Base-by-base conservation (phyloP, 2,113 vertebrate species). In the Empidonax alnorum region DNA sequence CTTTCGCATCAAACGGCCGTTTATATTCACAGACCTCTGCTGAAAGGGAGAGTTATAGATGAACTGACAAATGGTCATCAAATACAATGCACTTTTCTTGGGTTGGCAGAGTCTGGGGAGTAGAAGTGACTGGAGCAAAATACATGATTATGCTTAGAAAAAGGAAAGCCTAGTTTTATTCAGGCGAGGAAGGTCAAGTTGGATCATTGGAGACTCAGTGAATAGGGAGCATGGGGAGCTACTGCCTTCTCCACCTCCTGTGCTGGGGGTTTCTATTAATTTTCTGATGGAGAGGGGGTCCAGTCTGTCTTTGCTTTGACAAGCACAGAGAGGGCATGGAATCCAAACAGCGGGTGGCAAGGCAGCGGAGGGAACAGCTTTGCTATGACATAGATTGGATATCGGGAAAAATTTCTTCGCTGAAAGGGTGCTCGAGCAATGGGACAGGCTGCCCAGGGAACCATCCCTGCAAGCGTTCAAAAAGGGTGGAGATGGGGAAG, bases 211-310 rank as follows among this genome's bases (percentile, higher is more conserved):
- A 50, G 16, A 47, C 74, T 93, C 66, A 31, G 27, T 84, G 84
- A 93, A 65, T 30, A 22, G 72, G 21, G 23, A 28, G 10, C 82
- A 1, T 20, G 52, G 85, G 85, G 72, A 93, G 62, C 69, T 87
- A 4, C 73, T 52, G 61, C 46, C 71, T 90, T 42, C 68, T 65
- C 41, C 22, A 0, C 13, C 77, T 67, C 59, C 84, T 23, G 24
- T 21, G 17, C 25, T 1, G 3, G 41, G 0, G 0, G 3, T 6
- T 91, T 71, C 46, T 49, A 5, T 71, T n/a, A 28, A 53, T 16
- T 39, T 27, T 3, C 52, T 47, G n/a, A 2, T 17, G 61, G 30
- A 19, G 19, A 2, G 21, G 14, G 53, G 21, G 35, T 50, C 73
- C 22, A 5, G 12, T 6, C 33, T 77, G 55, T 56, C 41, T 81